Evolutionary conservation across 2,797 vertebrate species (phyloP), one percentile per base, ranked within the genome.

Genomic region (Lacerta viridis): DNA sequence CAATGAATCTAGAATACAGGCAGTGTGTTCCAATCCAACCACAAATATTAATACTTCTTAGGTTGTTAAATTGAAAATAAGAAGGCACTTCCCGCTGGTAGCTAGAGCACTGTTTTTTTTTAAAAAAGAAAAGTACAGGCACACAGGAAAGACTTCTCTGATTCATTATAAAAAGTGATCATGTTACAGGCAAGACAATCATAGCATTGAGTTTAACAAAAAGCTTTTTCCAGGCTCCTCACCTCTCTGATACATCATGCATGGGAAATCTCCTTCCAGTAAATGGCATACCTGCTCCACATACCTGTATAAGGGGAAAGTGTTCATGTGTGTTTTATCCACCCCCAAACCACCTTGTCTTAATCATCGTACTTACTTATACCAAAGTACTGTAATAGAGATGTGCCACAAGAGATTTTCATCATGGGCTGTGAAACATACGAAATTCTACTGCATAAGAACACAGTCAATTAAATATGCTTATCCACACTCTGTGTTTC

Each of bases 381-480:
- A 95, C 92, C 92, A 95, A 93, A 90, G 89, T 33, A 33, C 33
- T 33, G 33, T 83, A 95, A 89, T 78, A 75, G 85, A 87, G 50
- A 86, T 90, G 95, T 96, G 94, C 93, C 87, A 0, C 93, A 94
- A 59, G 33, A 93, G 93, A 90, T 95, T 96, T 97, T 96, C 92
- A 89, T 95, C 91, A 94, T 94, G 93, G 96, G 96, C 96, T 98
- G 97, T 96, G 96, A 98, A 96, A 92, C 88, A 97, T 96, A 97
- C 90, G 92, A 93, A 86, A 91, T 96, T 97, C 95, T 98, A 92
- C 95, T 97, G 94, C 95, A 96, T 94, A 27, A 92, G 96, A 97
- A 97, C 94, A 91, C 90, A 94, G 94, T 68, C 94, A 93, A 64
- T 94, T 95, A 95, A 97, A 96, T 95, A 95, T 88, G 94, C 43